phyloP scores from a whole-genome alignment of 2,113 vertebrate species.

The Bucco capensis region DNA sequence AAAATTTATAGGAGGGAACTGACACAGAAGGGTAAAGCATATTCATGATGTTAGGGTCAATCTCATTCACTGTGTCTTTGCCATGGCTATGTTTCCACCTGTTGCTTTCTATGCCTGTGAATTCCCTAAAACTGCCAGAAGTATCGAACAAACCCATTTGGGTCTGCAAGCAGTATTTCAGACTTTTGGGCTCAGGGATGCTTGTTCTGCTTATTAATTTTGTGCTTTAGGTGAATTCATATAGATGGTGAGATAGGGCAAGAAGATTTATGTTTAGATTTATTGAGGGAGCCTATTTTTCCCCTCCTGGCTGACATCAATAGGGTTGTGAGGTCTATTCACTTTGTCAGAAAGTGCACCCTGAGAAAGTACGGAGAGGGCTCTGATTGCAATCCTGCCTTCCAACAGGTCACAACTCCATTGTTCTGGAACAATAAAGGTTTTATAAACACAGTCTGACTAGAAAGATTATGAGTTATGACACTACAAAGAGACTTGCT shows the following conservation, averaged over 20 bases:
- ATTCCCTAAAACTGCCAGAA: not conserved
- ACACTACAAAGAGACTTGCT: not conserved
- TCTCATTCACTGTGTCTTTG: not conserved
- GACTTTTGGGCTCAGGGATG: not conserved
- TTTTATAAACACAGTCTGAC: conserved; percentile 49
- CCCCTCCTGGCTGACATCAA: conserved; percentile 28
- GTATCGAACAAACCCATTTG: not conserved
- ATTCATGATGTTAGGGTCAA: not conserved
- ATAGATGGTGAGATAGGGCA: conserved; percentile 13
- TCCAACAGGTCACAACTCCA: conserved; percentile 13
- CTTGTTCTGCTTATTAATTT: conserved; percentile 18
- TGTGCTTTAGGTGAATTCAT: conserved; percentile 15
- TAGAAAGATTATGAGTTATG: conserved; percentile 41
- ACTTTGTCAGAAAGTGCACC: conserved; percentile 25
- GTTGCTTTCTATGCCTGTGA: not conserved
- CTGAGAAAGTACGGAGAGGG: conserved; percentile 43
- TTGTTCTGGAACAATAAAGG: conserved; percentile 53
- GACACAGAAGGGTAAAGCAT: not conserved
- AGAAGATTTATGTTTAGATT: conserved; percentile 39
- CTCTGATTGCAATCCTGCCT: conserved; percentile 7
- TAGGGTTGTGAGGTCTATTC: conserved; percentile 40
- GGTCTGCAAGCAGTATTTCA: not conserved
- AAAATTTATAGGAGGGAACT: not conserved
- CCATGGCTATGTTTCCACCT: conserved; percentile 5
- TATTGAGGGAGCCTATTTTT: conserved; percentile 26